Evolutionary conservation across 2,113 vertebrate species (phyloP), one percentile per base, ranked within the genome.

Genomic region (Eubucco bourcierii): DNA sequence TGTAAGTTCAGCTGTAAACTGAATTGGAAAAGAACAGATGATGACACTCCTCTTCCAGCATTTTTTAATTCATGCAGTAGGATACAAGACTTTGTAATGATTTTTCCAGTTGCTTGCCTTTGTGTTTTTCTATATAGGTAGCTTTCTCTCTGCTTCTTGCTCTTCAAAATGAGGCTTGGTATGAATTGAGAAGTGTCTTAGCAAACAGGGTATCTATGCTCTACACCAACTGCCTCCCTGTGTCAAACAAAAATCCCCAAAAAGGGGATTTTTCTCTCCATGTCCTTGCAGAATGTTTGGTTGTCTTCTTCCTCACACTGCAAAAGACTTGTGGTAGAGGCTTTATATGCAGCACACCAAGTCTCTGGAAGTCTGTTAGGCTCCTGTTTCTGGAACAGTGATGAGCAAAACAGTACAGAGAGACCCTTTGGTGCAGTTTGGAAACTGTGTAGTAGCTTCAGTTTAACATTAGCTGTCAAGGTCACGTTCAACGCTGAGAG

Each of bases 261-360:
- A 61, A 37, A 10, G 23, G 64, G 2, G 0, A 0, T 12, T 78
- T 70, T 91, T 89, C 17, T 87, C 27, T 78, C 15, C 0, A 0
- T 31, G 4, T 39, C 47, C 14, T 4, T 58, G 31, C 44, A 55
- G 60, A 77, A 37, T 37, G 21, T 23, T 70, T 64, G 25, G 19
- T 60, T 60, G 21, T 74, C 17, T 33, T 67, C 37, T 29, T 61
- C 52, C 63, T 70, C 79, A 41, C 20, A 5, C 33, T 24, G 52
- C 15, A 41, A 78, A 60, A 74, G 66, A 19, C 33, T 67, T 75
- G 23, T 29, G 37, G 14, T 31, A 50, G 52, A 65, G 23, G 27
- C 67, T 33, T 79, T 11, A 6, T 87, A 58, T 71, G 77, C 46
- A 56, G 64, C 71, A 29, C 39, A 19, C 15, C 18, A 44, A 39